These are phyloP conservation scores for Dione vanillae DNA, from an alignment of 2,888 invertebrate genomes.

Conservation along the genomic window DNA sequence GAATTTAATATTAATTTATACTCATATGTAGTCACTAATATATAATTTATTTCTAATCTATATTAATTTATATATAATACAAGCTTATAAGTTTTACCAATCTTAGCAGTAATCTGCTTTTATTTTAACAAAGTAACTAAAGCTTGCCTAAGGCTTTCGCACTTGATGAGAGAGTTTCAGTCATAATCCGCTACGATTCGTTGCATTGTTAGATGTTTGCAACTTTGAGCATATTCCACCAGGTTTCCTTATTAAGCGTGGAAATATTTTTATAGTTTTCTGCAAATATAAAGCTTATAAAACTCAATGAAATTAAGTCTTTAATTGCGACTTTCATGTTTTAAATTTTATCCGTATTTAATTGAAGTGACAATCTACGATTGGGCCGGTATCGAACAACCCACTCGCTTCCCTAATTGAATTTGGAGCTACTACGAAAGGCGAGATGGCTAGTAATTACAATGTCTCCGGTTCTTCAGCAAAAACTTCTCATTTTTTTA, in stretches of 20 bases:
- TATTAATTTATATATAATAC: neutral
- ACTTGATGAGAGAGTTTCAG: conserved; percentile 30
- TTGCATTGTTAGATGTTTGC: conserved; percentile 20
- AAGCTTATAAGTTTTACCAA: conserved; percentile 2
- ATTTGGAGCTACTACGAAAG: conserved; percentile 32
- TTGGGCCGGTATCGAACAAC: conserved; percentile 15
- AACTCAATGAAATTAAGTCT: neutral
- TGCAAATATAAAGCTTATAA: neutral
- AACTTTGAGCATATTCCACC: conserved; percentile 18
- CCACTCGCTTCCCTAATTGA: conserved; percentile 36
- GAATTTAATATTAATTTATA: too few relatives aligned
- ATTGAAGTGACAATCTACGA: conserved; percentile 28
- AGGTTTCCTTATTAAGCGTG: conserved; percentile 17
- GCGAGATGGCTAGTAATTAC: conserved; percentile 19
- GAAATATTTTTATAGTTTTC: conserved; percentile 8
- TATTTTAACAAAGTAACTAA: conserved; percentile 20
- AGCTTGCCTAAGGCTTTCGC: conserved; percentile 24
- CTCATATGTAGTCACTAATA: too few relatives aligned
- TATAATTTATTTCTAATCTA: neutral
- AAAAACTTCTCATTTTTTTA: neutral
- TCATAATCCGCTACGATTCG: conserved; percentile 23
- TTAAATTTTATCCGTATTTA: conserved; percentile 15
- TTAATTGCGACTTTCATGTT: neutral
- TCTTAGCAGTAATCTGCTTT: conserved; percentile 13
- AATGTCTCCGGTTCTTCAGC: conserved; percentile 11